Evolutionary conservation across 2,797 vertebrate genomes (phyloP).

Genomic region (Sebastolobus altivelis): DNA sequence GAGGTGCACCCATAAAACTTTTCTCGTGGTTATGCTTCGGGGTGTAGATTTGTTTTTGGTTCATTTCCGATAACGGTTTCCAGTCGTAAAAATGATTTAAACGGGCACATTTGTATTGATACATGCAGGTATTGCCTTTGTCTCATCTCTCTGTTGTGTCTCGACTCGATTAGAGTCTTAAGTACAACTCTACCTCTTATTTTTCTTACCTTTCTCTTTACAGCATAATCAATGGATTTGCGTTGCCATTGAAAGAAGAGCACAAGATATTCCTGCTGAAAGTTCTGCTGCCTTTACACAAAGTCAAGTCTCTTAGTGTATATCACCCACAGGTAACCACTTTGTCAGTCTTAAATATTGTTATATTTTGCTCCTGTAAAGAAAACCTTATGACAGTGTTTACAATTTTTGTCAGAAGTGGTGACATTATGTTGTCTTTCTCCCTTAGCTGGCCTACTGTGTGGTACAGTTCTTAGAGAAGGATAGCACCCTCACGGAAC

Average conservation of each 20-base stretch:
- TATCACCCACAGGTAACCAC: conserved; percentile 95
- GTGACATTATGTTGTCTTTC: neutral
- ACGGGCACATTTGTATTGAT: neutral
- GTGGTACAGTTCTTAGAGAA: conserved; percentile 99
- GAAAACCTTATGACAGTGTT: too few species aligned
- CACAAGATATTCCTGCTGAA: conserved; percentile 99
- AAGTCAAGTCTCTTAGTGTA: conserved; percentile 99
- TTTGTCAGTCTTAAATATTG: neutral
- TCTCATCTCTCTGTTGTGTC: neutral
- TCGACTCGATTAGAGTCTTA: neutral
- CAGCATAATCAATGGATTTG: conserved; percentile 99
- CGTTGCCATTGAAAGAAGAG: conserved; percentile 99
- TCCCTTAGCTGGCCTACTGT: conserved; percentile 95
- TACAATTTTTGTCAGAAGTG: too few species aligned
- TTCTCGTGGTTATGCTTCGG: neutral
- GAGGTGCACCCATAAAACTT: neutral
- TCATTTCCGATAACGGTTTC: neutral
- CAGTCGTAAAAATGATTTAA: neutral
- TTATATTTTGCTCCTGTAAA: neutral
- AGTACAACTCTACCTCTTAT: neutral
- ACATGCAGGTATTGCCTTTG: neutral
- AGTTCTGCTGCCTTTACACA: conserved; percentile 97
- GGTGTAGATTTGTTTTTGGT: neutral
- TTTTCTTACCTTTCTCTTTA: conserved; percentile 1
- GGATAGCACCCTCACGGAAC: conserved; percentile 99